Conservation (phyloP, 2,888 invertebrate species). For the Arenicola marina region DNA sequence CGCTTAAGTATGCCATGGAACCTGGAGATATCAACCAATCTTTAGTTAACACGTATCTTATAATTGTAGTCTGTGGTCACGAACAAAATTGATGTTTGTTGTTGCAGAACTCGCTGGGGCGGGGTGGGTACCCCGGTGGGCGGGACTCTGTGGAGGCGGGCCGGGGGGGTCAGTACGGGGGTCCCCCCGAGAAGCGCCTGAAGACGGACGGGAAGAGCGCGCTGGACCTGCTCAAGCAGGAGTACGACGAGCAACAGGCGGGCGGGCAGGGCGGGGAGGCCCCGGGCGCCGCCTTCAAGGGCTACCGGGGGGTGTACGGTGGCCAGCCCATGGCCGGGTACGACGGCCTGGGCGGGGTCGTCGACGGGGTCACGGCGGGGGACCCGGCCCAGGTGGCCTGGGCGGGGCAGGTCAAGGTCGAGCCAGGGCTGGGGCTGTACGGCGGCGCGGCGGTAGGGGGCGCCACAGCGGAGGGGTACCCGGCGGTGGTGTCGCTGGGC, state of each 20-base stretch:
- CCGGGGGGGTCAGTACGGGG: slow-evolving; percentile 40
- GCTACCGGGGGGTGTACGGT: neutral
- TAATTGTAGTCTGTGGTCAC: neutral
- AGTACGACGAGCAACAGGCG: slow-evolving; percentile 40
- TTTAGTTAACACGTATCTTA: neutral
- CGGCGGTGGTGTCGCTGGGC: neutral
- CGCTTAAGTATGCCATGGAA: no score
- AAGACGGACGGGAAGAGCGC: slow-evolving; percentile 40
- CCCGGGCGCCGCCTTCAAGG: neutral
- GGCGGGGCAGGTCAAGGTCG: no score
- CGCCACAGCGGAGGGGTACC: neutral
- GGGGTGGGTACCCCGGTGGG: no score
- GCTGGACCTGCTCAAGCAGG: slow-evolving; percentile 54
- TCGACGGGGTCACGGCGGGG: neutral
- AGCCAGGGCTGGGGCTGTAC: no score
- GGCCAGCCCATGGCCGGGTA: neutral
- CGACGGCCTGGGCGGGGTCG: no score
- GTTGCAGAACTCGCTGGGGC: no score
- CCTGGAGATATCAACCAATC: neutral
- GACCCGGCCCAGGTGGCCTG: neutral
- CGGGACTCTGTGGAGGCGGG: no score
- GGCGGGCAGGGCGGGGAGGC: neutral
- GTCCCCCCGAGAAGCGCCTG: slow-evolving; percentile 17
- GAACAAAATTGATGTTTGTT: no score
- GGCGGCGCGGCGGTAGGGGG: neutral